These are phyloP conservation scores for Scortum barcoo DNA, from an alignment of 2,113 vertebrate genomes.

Conservation along the genomic window DNA sequence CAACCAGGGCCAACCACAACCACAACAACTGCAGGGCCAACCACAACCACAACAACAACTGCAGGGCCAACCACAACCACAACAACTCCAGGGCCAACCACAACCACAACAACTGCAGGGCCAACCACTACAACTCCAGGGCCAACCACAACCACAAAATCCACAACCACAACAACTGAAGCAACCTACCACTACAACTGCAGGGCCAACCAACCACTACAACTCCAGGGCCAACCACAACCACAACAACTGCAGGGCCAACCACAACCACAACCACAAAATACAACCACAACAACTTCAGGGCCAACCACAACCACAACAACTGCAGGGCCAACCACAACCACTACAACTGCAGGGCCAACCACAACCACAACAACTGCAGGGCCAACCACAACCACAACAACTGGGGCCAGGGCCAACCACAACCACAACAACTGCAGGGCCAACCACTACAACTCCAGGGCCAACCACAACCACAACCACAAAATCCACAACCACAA, in stretches of 20 bases:
- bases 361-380: conserved; percentile 11
- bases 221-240: background rate
- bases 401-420: background rate
- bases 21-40: no score
- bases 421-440: background rate
- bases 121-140: background rate
- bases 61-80: background rate
- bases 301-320: no score
- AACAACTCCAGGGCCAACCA: background rate
- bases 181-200: background rate
- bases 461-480: background rate
- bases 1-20: background rate
- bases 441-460: background rate
- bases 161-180: background rate
- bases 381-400: background rate
- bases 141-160: background rate
- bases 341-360: background rate
- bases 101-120: background rate
- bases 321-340: background rate
- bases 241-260: background rate
- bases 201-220: no score
- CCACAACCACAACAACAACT: background rate
- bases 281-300: no score
- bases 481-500: background rate
- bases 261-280: no score